phyloP scores from a whole-genome alignment of 2,888 invertebrate genomes.

The Eurytoma californica region DNA sequence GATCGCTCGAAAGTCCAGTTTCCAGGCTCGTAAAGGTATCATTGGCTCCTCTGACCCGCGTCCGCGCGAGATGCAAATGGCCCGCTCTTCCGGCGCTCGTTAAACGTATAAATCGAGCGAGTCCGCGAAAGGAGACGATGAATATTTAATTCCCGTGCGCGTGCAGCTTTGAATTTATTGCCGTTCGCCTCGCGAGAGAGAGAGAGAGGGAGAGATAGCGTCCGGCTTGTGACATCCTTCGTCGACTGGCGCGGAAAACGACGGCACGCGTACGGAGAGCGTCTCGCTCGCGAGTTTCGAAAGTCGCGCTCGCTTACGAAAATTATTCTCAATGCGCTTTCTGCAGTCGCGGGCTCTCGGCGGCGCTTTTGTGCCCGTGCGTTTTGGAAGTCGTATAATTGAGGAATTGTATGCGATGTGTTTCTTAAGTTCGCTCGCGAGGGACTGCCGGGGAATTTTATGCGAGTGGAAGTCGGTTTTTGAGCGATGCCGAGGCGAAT shows the following conservation, averaged over 20 bases:
- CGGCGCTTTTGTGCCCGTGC: not conserved
- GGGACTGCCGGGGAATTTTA: too few relatives aligned
- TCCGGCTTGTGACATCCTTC: constrained; percentile 28
- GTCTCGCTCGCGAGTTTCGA: constrained; percentile 1
- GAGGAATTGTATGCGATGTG: too few relatives aligned
- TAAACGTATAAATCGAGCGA: constrained; percentile 21
- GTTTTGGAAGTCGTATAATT: constrained; percentile 4
- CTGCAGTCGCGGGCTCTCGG: not conserved
- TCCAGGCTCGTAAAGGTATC: constrained; percentile 17
- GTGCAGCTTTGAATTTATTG: constrained; percentile 34
- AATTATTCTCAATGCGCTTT: constrained; percentile 37
- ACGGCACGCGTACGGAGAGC: not conserved
- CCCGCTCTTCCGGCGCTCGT: constrained; percentile 12
- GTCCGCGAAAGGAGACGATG: constrained; percentile 44
- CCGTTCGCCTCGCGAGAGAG: not conserved
- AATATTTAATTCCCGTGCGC: constrained; percentile 54
- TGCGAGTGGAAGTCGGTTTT: too few relatives aligned
- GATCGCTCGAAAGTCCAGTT: constrained; percentile 13
- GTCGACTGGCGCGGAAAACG: not conserved
- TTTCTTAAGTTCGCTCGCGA: too few relatives aligned
- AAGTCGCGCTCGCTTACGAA: constrained; percentile 40
- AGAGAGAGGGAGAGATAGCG: not conserved
- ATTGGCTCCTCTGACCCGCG: not conserved
- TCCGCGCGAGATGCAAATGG: constrained; percentile 17
- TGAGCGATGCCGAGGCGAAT: too few relatives aligned